phyloP scores from a whole-genome alignment of 2,888 invertebrate genomes.

The Himalopsyche tibetana region DNA sequence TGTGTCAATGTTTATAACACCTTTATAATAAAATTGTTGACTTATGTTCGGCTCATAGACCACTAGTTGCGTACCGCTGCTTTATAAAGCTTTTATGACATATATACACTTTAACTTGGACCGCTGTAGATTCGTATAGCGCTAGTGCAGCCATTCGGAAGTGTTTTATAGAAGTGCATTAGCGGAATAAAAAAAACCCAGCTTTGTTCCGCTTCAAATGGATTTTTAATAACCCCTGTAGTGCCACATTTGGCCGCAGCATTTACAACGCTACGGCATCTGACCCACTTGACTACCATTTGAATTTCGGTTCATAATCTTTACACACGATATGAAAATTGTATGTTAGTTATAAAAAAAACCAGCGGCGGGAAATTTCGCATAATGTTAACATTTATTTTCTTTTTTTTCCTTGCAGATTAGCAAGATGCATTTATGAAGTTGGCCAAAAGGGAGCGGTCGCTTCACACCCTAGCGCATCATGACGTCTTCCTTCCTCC shows the following conservation, averaged over 20 bases:
- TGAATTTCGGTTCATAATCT: not conserved
- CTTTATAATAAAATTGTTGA: too few species aligned
- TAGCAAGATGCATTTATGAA: conserved; percentile 64
- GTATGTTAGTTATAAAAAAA: too few species aligned
- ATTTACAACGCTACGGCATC: not conserved
- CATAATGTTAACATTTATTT: not conserved
- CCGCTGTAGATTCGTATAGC: not conserved
- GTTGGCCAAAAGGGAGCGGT: conserved; percentile 47
- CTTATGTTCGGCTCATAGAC: not conserved
- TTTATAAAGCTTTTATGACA: not conserved
- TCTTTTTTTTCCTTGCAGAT: conserved; percentile 46
- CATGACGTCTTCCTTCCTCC: conserved; percentile 43
- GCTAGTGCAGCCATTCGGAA: conserved; percentile 6
- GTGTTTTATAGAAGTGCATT: not conserved
- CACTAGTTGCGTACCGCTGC: not conserved
- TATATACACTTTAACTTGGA: not conserved
- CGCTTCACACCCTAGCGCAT: conserved; percentile 46
- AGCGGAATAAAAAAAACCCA: not conserved
- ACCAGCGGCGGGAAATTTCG: too few species aligned
- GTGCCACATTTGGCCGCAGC: not conserved
- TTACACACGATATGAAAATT: not conserved
- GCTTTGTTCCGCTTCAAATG: not conserved
- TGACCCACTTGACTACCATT: not conserved
- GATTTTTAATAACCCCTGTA: not conserved
- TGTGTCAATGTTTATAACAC: too few species aligned